These are phyloP conservation scores for Heloderma charlesbogerti DNA, from an alignment of 2,113 vertebrate genomes.

Conservation along the genomic window DNA sequence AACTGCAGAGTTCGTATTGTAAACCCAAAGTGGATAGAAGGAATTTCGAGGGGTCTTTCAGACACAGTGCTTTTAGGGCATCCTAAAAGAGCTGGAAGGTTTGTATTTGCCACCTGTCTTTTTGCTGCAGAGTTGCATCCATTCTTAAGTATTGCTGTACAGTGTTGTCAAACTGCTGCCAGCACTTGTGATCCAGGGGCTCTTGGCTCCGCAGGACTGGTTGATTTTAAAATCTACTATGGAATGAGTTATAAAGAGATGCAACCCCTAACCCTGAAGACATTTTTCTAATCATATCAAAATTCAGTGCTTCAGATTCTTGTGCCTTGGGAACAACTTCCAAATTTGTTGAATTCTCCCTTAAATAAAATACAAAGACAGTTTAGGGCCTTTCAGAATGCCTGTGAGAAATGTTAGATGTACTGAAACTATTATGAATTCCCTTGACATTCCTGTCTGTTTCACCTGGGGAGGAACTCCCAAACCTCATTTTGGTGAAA, in stretches of 20 bases:
- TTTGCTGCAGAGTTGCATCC: constrained; percentile 13
- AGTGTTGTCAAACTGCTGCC: background rate
- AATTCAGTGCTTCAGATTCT: background rate
- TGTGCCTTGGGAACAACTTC: background rate
- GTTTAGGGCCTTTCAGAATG: background rate
- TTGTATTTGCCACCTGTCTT: background rate
- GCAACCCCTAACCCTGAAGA: background rate
- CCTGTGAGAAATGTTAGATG: background rate
- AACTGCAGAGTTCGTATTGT: background rate
- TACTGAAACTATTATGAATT: background rate
- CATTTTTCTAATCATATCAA: background rate
- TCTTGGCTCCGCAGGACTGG: background rate
- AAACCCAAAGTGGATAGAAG: background rate
- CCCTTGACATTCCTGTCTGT: background rate
- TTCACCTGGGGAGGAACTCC: background rate
- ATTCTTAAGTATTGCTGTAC: background rate
- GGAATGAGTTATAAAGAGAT: background rate
- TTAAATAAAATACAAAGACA: background rate
- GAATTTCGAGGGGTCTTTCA: background rate
- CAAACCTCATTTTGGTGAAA: background rate
- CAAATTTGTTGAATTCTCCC: background rate
- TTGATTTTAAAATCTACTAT: background rate
- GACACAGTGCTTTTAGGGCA: background rate
- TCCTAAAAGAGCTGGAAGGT: background rate
- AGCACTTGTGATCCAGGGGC: background rate